A percentile compares a stretch with the other conserved stretches of the same genome.
phyloP scores from a whole-genome alignment of 1,140 invertebrate species.

The Chionoecetes opilio region DNA sequence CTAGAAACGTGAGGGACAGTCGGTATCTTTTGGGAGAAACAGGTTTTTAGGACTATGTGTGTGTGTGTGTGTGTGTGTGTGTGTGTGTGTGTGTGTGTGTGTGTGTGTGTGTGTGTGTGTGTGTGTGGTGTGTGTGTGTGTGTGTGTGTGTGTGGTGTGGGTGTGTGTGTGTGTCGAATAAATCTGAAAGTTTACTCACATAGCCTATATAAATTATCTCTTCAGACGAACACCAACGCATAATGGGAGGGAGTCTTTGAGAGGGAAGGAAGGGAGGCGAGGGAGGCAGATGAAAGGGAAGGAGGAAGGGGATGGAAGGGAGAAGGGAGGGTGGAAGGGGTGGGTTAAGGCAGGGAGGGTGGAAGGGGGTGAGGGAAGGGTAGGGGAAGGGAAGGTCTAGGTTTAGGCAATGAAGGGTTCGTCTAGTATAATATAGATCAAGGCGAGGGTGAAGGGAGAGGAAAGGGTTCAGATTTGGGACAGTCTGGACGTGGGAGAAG shows the following conservation, averaged over 20 bases:
- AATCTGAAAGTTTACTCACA: background rate
- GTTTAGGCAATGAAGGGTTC: no score
- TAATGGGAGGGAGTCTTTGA: background rate
- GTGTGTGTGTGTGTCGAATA: background rate
- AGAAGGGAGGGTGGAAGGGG: background rate
- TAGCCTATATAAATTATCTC: background rate
- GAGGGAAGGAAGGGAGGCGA: background rate
- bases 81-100: background rate
- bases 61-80: background rate
- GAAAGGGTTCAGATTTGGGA: no score
- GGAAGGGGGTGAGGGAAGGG: no score
- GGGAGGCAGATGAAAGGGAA: background rate
- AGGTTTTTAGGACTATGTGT: background rate
- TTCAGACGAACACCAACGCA: background rate
- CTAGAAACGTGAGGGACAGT: background rate
- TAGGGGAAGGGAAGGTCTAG: no score
- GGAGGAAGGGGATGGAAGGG: background rate
- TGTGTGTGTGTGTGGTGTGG: background rate
- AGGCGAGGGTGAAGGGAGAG: no score
- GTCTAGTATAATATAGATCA: no score
- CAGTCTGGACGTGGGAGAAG: no score
- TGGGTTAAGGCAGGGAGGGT: no score
- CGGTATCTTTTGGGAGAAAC: background rate
- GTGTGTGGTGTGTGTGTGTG: background rate
- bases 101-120: background rate